Percentiles rank a stretch among this genome's conserved stretches.
phyloP scores from a whole-genome alignment of 2,797 vertebrate genomes.

The Squalus acanthias region DNA sequence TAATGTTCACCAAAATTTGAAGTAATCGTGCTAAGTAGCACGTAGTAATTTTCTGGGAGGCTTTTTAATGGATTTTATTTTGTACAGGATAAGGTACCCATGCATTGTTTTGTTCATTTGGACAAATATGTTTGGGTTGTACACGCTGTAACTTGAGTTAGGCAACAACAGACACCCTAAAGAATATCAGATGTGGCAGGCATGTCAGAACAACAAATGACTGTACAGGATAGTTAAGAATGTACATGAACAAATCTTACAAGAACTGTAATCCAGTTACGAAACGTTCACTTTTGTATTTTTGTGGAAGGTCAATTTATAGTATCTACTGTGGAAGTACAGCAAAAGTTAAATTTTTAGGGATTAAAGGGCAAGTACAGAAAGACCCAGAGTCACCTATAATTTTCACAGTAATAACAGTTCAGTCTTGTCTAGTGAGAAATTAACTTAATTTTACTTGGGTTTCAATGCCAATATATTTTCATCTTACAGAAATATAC shows the following conservation, averaged over 20 bases:
- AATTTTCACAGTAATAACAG: slow-evolving; percentile 1
- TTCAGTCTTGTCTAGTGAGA: slow-evolving; percentile 17
- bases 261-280: neutral
- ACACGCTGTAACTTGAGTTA: slow-evolving; percentile 14
- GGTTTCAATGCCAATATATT: slow-evolving; percentile 9
- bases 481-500: slow-evolving; percentile 51
- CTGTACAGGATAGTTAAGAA: neutral
- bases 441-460: slow-evolving; percentile 29
- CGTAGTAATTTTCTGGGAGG: neutral
- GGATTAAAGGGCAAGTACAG: neutral
- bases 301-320: neutral
- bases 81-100: slow-evolving; percentile 1
- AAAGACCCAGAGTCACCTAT: neutral
- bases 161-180: neutral
- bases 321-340: neutral
- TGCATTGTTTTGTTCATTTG: neutral
- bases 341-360: neutral
- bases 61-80: slow-evolving; percentile 5
- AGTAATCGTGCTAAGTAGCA: neutral
- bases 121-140: slow-evolving; percentile 15
- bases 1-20: neutral
- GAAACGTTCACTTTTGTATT: neutral
- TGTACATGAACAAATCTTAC: neutral
- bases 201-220: neutral
- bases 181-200: neutral